Evolutionary conservation across 2,888 invertebrate genomes (phyloP).

Genomic region (Chymomyza amoena): DNA sequence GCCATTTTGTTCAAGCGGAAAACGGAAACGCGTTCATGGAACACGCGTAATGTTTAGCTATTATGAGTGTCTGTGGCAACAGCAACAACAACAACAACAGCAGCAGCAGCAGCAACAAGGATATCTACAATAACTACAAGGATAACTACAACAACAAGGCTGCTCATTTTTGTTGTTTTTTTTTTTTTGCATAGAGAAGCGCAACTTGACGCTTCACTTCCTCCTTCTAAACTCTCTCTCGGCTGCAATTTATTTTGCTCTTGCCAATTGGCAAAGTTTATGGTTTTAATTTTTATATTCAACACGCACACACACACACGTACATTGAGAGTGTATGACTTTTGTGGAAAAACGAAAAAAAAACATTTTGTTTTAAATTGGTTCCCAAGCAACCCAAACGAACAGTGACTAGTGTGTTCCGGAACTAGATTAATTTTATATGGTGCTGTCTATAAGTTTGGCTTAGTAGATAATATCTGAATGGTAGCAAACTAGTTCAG

Average conservation of each 20-base stretch:
- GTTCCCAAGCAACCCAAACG: too few species aligned
- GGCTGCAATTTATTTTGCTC: constrained; percentile 33
- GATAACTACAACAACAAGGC: background rate
- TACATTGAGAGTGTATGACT: too few species aligned
- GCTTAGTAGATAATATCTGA: too few species aligned
- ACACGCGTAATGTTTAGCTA: constrained; percentile 43
- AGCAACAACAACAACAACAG: background rate
- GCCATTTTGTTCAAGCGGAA: constrained; percentile 40
- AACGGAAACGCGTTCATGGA: constrained; percentile 50
- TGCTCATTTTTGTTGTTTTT: background rate
- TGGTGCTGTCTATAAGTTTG: too few species aligned
- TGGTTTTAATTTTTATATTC: constrained; percentile 54
- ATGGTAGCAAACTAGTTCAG: too few species aligned
- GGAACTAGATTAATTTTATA: too few species aligned
- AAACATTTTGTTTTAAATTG: too few species aligned
- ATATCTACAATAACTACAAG: background rate
- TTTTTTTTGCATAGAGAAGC: background rate
- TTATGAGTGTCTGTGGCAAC: constrained; percentile 25
- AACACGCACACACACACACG: constrained; percentile 14
- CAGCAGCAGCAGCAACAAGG: background rate
- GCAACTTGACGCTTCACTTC: background rate
- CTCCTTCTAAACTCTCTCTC: background rate
- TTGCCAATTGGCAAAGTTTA: constrained; percentile 59
- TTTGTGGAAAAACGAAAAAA: too few species aligned
- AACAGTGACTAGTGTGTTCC: too few species aligned